A percentile compares a stretch with the other conserved stretches of the same genome.
Conservation (phyloP, 2,888 invertebrate genomes). For the Palloptera scutellata region DNA sequence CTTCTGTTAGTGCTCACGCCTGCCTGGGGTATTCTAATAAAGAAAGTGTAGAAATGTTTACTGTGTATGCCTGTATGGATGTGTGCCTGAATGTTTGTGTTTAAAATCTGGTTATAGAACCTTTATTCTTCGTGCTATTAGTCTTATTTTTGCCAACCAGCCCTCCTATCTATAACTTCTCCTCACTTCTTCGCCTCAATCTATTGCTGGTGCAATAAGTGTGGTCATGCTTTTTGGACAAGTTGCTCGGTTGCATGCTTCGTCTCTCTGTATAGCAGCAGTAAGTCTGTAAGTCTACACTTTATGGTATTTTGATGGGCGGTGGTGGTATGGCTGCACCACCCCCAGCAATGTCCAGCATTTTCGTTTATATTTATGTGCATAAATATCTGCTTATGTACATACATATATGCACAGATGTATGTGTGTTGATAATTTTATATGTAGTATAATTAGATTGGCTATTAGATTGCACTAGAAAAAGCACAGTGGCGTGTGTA, state of each 20-base stretch:
- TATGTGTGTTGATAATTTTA: conserved; percentile 20
- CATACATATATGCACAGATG: background rate
- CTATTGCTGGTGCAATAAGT: conserved; percentile 11
- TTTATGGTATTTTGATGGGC: background rate
- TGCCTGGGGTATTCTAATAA: conserved; percentile 34
- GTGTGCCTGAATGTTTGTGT: conserved; percentile 24
- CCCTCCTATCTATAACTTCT: background rate
- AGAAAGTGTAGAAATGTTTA: conserved; percentile 30
- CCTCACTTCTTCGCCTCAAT: background rate
- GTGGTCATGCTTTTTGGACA: conserved; percentile 27
- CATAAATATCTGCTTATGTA: background rate
- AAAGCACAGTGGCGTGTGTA: background rate
- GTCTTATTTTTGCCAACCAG: conserved; percentile 30
- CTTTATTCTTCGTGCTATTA: conserved; percentile 26
- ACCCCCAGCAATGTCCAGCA: background rate
- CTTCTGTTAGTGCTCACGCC: conserved; percentile 18
- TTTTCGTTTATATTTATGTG: background rate
- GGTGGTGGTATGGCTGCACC: background rate
- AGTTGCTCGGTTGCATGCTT: conserved; percentile 22
- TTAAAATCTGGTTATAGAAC: conserved; percentile 44
- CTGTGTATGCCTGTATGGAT: background rate
- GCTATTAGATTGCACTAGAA: conserved; percentile 19
- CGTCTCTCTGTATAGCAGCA: conserved; percentile 6
- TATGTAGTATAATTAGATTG: conserved; percentile 35
- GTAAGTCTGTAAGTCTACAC: background rate